Evolutionary conservation across 2,113 vertebrate species (phyloP).

Genomic region (Lampris megalopsis): DNA sequence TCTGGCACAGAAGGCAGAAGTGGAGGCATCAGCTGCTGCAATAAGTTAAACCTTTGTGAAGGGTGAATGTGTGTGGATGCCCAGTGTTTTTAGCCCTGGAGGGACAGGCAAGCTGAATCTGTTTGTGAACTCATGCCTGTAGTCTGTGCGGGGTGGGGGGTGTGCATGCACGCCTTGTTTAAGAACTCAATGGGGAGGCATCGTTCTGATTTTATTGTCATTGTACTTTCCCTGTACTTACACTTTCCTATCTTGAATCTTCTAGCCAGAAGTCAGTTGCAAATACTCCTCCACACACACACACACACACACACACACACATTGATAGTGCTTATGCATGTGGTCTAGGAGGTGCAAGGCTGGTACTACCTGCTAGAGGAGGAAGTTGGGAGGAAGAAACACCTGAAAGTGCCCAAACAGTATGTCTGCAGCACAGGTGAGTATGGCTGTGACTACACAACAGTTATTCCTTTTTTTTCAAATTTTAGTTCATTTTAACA

Average conservation of each 20-base stretch:
- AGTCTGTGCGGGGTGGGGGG: not conserved
- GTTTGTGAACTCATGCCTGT: conserved; percentile 2
- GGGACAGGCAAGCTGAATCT: conserved; percentile 37
- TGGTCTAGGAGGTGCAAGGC: conserved; percentile 84
- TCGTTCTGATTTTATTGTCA: conserved; percentile 39
- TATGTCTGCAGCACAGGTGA: conserved; percentile 62
- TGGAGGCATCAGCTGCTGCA: conserved; percentile 62
- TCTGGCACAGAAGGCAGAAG: conserved; percentile 62
- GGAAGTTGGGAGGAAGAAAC: conserved; percentile 89
- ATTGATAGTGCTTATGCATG: conserved; percentile 2
- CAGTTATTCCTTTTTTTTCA: too few species aligned
- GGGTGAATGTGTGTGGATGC: conserved; percentile 30
- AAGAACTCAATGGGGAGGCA: conserved; percentile 20
- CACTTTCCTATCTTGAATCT: conserved; percentile 15
- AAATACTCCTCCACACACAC: not conserved
- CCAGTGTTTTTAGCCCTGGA: conserved; percentile 31
- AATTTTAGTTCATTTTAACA: too few species aligned
- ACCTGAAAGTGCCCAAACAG: conserved; percentile 86
- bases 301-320: not conserved
- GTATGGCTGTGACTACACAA: conserved; percentile 22
- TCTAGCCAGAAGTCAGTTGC: conserved; percentile 5
- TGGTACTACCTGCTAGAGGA: conserved; percentile 92
- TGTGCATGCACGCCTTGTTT: conserved; percentile 5
- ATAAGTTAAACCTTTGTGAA: conserved; percentile 52
- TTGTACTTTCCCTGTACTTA: not conserved